Percentiles rank a stretch among this genome's conserved stretches.
phyloP scores from a whole-genome alignment of 1,140 invertebrate genomes.

The Apis cerana region DNA sequence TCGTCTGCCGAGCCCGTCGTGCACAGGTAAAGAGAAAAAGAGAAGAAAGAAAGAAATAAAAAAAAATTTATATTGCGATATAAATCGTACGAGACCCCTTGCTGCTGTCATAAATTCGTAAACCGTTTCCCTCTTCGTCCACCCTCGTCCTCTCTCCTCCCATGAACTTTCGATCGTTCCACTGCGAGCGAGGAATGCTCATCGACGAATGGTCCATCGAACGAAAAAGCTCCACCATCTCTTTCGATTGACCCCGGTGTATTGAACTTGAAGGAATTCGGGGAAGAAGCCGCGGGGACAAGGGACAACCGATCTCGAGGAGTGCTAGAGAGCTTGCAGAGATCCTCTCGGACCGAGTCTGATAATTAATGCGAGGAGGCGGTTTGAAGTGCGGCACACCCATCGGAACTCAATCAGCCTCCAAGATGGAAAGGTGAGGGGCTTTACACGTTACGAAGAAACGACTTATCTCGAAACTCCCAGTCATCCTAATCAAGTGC shows the following conservation, averaged over 20 bases:
- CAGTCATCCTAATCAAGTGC: conserved; percentile 69
- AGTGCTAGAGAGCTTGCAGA: conserved; percentile 1
- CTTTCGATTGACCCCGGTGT: not conserved
- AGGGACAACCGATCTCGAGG: conserved; percentile 35
- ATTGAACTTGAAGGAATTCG: conserved; percentile 17
- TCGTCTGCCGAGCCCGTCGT: too few species aligned
- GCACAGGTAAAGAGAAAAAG: not conserved
- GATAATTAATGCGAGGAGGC: conserved; percentile 71
- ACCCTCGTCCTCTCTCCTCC: not conserved
- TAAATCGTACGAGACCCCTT: conserved; percentile 25
- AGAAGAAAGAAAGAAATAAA: too few species aligned
- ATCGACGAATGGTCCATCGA: not conserved
- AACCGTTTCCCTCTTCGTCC: not conserved
- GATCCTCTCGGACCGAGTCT: conserved; percentile 28
- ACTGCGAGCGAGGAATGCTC: not conserved
- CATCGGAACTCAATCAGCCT: conserved; percentile 72
- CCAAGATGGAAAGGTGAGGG: conserved; percentile 53
- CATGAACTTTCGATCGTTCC: not conserved
- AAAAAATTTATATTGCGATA: conserved; percentile 37
- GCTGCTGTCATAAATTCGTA: conserved; percentile 36
- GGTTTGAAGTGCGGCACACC: conserved; percentile 69
- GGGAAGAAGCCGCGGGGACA: conserved; percentile 27
- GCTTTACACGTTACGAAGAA: conserved; percentile 49
- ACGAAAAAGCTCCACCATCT: not conserved
- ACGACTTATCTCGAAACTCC: conserved; percentile 65